Conservation (phyloP, 1,140 invertebrate genomes). For the Drosophila quadrilineata region DNA sequence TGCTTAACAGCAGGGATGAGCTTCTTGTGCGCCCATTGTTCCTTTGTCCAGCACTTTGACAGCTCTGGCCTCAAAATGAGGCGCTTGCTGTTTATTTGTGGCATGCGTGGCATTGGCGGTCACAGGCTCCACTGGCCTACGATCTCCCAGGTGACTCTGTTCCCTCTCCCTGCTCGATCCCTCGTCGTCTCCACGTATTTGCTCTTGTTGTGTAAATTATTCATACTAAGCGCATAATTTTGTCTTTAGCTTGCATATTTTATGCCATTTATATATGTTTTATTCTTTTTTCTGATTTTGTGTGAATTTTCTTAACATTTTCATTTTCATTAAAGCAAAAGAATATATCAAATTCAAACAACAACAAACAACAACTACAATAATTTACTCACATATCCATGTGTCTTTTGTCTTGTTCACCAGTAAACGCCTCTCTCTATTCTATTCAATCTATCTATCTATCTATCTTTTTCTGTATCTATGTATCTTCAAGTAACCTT, state of each 20-base stretch:
- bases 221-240: constrained; percentile 61
- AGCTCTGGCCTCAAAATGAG: constrained; percentile 75
- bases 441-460: constrained; percentile 26
- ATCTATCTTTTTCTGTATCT: constrained; percentile 31
- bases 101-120: constrained; percentile 49
- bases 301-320: constrained; percentile 50
- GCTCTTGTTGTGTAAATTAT: constrained; percentile 63
- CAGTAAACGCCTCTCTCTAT: constrained; percentile 52
- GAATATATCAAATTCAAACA: constrained; percentile 31
- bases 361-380: constrained; percentile 57
- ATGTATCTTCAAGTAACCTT: constrained; percentile 30
- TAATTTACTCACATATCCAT: constrained; percentile 81
- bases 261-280: constrained; percentile 17
- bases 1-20: constrained; percentile 52
- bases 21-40: constrained; percentile 66
- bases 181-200: constrained; percentile 1
- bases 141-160: constrained; percentile 23
- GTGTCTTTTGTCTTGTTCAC: constrained; percentile 81
- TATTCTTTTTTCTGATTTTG: constrained; percentile 21
- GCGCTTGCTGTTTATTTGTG: constrained; percentile 74
- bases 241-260: constrained; percentile 46
- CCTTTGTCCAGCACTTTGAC: constrained; percentile 67
- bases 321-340: constrained; percentile 54
- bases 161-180: background rate
- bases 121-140: background rate